phyloP scores from a whole-genome alignment of 2,888 invertebrate genomes.

The Coenonympha arcania region DNA sequence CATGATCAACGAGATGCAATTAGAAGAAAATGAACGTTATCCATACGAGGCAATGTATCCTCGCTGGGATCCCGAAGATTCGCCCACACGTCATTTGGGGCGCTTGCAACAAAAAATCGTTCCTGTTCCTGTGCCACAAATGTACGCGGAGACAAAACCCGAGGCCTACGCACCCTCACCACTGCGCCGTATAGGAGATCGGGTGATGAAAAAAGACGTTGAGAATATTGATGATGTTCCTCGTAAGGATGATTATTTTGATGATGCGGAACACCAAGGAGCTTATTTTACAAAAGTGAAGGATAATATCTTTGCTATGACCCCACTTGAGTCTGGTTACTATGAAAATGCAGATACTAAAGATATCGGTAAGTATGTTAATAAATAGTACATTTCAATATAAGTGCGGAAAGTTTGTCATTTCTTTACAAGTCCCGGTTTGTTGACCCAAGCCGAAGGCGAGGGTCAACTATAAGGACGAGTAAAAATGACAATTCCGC shows the following conservation, averaged over 20 bases:
- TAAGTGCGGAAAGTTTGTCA: too few species aligned
- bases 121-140: not conserved
- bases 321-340: constrained; percentile 16
- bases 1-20: constrained; percentile 14
- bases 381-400: too few species aligned
- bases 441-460: too few species aligned
- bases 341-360: constrained; percentile 1
- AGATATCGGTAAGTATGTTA: constrained; percentile 2
- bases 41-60: constrained; percentile 6
- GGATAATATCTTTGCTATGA: constrained; percentile 16
- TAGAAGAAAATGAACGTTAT: not conserved
- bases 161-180: not conserved
- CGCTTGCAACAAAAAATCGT: not conserved
- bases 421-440: too few species aligned
- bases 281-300: too few species aligned
- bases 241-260: not conserved
- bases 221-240: not conserved
- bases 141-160: not conserved
- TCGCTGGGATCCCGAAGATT: constrained; percentile 5
- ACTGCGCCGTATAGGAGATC: not conserved
- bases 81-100: constrained; percentile 7
- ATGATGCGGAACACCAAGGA: not conserved
- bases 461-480: too few species aligned
- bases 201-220: not conserved
- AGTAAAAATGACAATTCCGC: too few species aligned